Evolutionary conservation across 37 sponge, comb jelly and placozoan species (phyloP).

Genomic region (Mnemiopsis leidyi): DNA sequence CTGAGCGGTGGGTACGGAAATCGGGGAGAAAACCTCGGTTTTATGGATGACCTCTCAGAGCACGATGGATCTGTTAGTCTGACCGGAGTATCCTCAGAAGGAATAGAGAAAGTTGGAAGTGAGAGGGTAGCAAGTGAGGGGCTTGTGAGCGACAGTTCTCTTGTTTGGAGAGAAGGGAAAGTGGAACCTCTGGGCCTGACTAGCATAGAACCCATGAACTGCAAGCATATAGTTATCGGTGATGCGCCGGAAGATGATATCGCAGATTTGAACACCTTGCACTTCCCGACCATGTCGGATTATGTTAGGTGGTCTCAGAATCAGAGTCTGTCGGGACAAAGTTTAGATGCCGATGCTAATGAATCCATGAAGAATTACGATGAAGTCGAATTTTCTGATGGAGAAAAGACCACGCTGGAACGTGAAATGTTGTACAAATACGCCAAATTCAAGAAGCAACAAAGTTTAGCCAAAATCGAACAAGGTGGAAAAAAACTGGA

Average conservation of each 20-base stretch:
- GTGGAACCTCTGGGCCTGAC: constrained; percentile 1
- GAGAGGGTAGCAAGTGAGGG: background rate
- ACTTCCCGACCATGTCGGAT: constrained; percentile 15
- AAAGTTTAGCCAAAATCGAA: background rate
- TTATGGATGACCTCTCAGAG: background rate
- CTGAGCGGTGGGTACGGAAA: background rate
- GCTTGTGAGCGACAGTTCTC: background rate
- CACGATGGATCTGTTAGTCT: constrained; percentile 5
- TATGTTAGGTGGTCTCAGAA: constrained; percentile 9
- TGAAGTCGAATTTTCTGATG: background rate
- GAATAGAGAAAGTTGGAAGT: background rate
- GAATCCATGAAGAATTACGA: background rate
- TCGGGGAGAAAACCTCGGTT: background rate
- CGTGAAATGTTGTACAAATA: background rate
- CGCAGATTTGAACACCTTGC: background rate
- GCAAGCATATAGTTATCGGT: constrained; percentile 39
- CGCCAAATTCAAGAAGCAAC: background rate
- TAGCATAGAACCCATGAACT: background rate
- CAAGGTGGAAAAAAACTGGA: background rate
- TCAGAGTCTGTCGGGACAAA: background rate
- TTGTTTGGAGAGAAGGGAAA: background rate
- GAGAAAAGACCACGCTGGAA: background rate
- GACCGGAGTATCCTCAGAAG: background rate
- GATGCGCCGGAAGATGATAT: background rate
- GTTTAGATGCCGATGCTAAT: background rate